Evolutionary conservation across 2,113 vertebrate species (phyloP).

Genomic region (Nicator chloris): DNA sequence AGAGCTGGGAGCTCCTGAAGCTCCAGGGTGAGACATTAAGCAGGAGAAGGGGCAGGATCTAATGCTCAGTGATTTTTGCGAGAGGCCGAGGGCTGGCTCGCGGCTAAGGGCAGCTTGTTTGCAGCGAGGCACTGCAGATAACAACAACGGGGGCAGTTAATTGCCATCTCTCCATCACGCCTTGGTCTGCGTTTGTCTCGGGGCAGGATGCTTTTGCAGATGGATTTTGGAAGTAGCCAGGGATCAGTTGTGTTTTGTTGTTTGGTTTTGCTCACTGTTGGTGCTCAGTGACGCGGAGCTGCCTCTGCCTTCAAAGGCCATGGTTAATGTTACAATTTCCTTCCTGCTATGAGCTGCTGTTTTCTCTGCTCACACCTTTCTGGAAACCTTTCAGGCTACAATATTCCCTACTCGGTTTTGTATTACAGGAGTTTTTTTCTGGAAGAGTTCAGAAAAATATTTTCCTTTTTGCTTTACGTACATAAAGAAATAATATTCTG

Average conservation of each 20-base stretch:
- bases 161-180: background rate
- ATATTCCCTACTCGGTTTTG: background rate
- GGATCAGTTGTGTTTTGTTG: background rate
- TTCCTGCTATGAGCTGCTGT: background rate
- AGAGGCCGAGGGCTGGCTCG: background rate
- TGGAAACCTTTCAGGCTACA: background rate
- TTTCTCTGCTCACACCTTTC: background rate
- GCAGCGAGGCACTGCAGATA: background rate
- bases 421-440: background rate
- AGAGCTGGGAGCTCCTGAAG: background rate
- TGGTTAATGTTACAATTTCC: background rate
- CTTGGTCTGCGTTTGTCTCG: background rate
- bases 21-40: background rate
- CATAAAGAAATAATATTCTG: background rate
- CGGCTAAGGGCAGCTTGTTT: background rate
- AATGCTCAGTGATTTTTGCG: constrained; percentile 10
- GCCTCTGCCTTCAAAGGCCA: background rate
- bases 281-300: background rate
- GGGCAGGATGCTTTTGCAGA: background rate
- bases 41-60: background rate
- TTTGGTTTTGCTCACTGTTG: background rate
- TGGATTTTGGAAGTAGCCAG: background rate
- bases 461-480: background rate
- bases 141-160: background rate
- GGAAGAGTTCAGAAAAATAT: background rate